These are phyloP conservation scores for Scaptomyza reducta DNA, from an alignment of 2,888 invertebrate genomes.

Conservation along the genomic window DNA sequence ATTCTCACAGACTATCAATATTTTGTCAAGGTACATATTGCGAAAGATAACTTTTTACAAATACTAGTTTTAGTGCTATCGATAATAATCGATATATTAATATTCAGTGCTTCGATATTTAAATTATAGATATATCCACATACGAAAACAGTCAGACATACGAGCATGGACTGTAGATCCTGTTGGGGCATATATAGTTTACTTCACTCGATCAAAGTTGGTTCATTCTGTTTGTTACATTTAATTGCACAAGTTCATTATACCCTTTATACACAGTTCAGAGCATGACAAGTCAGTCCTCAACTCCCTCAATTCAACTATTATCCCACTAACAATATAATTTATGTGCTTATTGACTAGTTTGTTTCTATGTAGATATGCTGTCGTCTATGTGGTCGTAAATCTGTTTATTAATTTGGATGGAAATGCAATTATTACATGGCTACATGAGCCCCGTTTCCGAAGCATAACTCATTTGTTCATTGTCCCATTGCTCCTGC, in stretches of 20 bases:
- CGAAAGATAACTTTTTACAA: too few relatives aligned
- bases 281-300: neutral
- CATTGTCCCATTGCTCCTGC: slow-evolving; percentile 4
- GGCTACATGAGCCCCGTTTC: slow-evolving; percentile 68
- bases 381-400: neutral
- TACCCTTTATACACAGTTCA: neutral
- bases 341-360: slow-evolving; percentile 37
- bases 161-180: too few relatives aligned
- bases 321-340: slow-evolving; percentile 23
- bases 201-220: too few relatives aligned
- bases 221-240: neutral
- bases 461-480: slow-evolving; percentile 58
- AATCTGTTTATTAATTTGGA: slow-evolving; percentile 66
- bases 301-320: slow-evolving; percentile 16
- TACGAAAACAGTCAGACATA: too few relatives aligned
- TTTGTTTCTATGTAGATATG: neutral
- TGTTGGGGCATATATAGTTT: too few relatives aligned
- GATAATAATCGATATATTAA: too few relatives aligned
- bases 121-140: too few relatives aligned
- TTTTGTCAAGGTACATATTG: too few relatives aligned
- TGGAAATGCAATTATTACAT: slow-evolving; percentile 72
- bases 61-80: too few relatives aligned
- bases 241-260: neutral
- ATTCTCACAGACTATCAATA: too few relatives aligned
- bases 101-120: too few relatives aligned